phyloP scores from a whole-genome alignment of 2,888 invertebrate species.

The Drosophila parthenogenetica region DNA sequence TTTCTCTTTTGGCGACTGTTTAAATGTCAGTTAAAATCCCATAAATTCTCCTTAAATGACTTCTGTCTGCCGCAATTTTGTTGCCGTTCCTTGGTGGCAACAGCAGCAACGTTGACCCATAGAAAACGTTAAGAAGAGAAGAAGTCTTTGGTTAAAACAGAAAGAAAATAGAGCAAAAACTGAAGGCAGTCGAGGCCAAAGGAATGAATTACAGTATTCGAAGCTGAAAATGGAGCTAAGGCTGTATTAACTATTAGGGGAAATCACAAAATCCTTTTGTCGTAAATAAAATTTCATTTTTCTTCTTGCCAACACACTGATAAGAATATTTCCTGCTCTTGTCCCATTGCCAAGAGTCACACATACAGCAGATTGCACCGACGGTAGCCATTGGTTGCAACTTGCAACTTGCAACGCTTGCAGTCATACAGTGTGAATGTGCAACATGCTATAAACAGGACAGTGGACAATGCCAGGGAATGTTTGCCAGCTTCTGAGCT shows the following conservation, averaged over 20 bases:
- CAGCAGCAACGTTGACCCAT: conserved; percentile 25
- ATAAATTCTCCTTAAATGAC: conserved; percentile 81
- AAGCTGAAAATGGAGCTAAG: conserved; percentile 18
- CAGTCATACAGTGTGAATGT: conserved; percentile 7
- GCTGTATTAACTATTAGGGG: conserved; percentile 64
- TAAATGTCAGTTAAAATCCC: conserved; percentile 81
- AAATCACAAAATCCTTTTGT: conserved; percentile 64
- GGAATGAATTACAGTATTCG: conserved; percentile 41
- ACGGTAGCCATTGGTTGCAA: conserved; percentile 30
- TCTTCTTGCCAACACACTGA: conserved; percentile 51
- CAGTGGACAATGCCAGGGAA: conserved; percentile 37
- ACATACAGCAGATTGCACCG: conserved; percentile 20
- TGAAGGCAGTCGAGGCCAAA: conserved; percentile 50
- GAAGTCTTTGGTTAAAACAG: conserved; percentile 34
- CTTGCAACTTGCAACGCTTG: conserved; percentile 6
- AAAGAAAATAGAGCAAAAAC: conserved; percentile 20
- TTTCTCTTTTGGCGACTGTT: conserved; percentile 64
- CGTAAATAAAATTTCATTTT: conserved; percentile 66
- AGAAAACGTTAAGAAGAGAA: conserved; percentile 16
- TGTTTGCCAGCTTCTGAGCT: conserved; percentile 42
- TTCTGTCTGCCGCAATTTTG: conserved; percentile 81
- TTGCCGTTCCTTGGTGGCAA: conserved; percentile 46
- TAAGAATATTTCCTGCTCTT: conserved; percentile 63
- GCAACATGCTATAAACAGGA: conserved; percentile 30
- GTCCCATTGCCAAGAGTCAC: conserved; percentile 51